Evolutionary conservation across 2,113 vertebrate genomes (phyloP).

Genomic region (Xiphophorus maculatus): DNA sequence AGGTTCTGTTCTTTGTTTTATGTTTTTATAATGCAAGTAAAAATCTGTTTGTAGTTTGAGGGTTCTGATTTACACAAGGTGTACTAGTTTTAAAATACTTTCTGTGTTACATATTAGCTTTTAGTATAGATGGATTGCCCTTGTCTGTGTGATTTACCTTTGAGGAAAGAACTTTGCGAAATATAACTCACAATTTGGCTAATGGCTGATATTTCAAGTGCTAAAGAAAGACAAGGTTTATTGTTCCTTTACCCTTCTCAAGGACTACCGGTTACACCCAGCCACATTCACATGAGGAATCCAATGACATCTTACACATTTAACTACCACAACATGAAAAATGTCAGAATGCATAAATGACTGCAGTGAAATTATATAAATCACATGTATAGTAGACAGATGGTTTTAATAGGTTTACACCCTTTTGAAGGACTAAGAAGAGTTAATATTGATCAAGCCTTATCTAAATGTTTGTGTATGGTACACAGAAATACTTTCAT

Average conservation of each 20-base stretch:
- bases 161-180: conserved; percentile 46
- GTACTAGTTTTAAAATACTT: conserved; percentile 6
- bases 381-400: background rate
- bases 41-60: conserved; percentile 15
- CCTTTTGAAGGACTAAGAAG: background rate
- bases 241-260: conserved; percentile 56
- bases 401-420: background rate
- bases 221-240: conserved; percentile 41
- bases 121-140: conserved; percentile 34
- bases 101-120: conserved; percentile 36
- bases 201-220: conserved; percentile 36
- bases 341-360: conserved; percentile 24
- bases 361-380: conserved; percentile 22
- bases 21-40: background rate
- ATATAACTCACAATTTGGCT: conserved; percentile 42
- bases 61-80: conserved; percentile 12
- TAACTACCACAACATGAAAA: conserved; percentile 25
- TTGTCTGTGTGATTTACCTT: conserved; percentile 41
- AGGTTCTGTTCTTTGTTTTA: background rate
- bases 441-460: background rate
- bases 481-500: background rate
- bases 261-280: conserved; percentile 48
- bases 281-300: conserved; percentile 9
- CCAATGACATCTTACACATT: conserved; percentile 1
- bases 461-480: background rate